A percentile compares a stretch with the other conserved stretches of the same genome.
Conservation (phyloP, 2,113 vertebrate genomes). For the Athene cunicularia region DNA sequence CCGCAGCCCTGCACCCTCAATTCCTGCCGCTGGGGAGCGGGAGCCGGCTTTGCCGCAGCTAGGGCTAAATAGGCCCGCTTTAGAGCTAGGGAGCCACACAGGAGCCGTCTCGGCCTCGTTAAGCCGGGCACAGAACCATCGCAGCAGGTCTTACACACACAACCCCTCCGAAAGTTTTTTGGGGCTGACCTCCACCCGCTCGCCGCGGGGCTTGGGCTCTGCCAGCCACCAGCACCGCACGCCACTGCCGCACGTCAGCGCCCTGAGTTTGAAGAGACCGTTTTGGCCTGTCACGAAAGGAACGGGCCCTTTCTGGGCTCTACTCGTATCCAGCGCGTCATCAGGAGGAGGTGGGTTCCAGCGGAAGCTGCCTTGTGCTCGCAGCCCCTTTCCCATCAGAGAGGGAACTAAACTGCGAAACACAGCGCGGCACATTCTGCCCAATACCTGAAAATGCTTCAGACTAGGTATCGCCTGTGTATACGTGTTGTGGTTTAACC, state of each 20-base stretch:
- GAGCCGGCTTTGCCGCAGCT: not conserved
- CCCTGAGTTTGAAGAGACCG: accelerated
- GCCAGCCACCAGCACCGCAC: no score
- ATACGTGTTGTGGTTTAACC: no score
- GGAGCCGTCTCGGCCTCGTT: no score
- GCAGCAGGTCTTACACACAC: not conserved
- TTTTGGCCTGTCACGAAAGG: not conserved
- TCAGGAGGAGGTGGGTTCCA: not conserved
- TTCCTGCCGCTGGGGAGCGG: accelerated
- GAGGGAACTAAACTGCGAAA: not conserved
- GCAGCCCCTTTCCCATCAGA: not conserved
- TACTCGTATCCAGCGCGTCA: accelerated
- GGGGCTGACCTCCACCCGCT: not conserved
- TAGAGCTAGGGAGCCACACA: accelerated
- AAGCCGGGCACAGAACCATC: not conserved
- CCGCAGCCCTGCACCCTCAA: not conserved
- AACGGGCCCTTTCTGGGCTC: accelerated
- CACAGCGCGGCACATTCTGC: accelerated
- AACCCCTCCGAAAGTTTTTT: no score
- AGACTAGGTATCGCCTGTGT: accelerated
- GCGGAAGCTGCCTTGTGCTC: not conserved
- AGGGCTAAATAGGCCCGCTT: accelerated
- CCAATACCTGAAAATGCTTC: accelerated
- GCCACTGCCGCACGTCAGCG: accelerated
- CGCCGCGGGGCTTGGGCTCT: not conserved